Evolutionary conservation across 2,888 invertebrate genomes (phyloP), one percentile per base, ranked within the genome.

Genomic region (Aporophyla nigra): DNA sequence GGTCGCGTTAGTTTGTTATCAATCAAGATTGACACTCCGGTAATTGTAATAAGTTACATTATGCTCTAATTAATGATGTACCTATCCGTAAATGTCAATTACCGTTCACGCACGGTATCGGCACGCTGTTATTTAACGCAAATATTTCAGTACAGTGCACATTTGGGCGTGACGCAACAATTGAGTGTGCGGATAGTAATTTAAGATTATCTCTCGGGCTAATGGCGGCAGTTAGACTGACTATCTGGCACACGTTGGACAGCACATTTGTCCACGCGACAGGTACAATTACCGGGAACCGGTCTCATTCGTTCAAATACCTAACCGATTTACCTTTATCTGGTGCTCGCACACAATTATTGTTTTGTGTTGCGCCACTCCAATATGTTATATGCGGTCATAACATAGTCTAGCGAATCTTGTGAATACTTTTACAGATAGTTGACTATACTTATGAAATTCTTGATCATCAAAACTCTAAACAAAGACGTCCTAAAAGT

Each of bases 231-330:
- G 94, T 95, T 93, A 93, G 90, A 92, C 91, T 92, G 94, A 93
- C 93, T 95, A 94, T 94, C 94, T 92, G 93, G 94, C 93, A 92
- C 92, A 90, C 92, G 92, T 90, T 88, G 93, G 93, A 93, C 92
- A 91, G 91, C 87, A 91, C 94, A 96, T 96, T 96, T 95, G 94
- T 96, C 93, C 93, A 86, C 90, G 86, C 91, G 95, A 96, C 96
- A 95, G 95, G 92, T 92, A 92, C 96, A 95, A 96, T 96, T 96
- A 96, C 95, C 86, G 91, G 91, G 91, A 92, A 94, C 92, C 91
- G 90, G 92, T 87, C 91, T 90, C 93, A 93, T 94, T 93, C 92
- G 91, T 93, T 91, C 90, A 91, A 92, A 92, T 92, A 92, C 92
- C 92, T 91, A 88, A 90, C 90, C 92, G 89, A 93, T 93, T 92